Percentiles rank a stretch among this genome's conserved stretches.
Conservation (phyloP, 2,888 invertebrate genomes). For the Thymelicus sylvestris region DNA sequence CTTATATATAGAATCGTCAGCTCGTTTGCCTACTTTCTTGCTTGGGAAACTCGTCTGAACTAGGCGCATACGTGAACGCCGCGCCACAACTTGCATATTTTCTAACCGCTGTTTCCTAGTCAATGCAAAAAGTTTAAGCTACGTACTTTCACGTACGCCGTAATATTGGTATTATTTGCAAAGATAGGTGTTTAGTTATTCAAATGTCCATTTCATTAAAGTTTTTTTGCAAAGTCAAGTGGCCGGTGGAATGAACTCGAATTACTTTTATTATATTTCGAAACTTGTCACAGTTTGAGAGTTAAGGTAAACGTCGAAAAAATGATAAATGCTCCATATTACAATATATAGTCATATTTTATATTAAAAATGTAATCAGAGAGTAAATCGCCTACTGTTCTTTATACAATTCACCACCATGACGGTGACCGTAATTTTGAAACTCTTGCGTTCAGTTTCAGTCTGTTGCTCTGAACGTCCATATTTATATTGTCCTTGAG, state of each 20-base stretch:
- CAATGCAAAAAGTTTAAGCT: conserved; percentile 37
- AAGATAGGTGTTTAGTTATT: conserved; percentile 13
- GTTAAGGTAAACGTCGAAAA: neutral
- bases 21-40: conserved; percentile 77
- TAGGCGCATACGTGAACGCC: conserved; percentile 67
- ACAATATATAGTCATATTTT: neutral
- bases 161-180: conserved; percentile 19
- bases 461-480: neutral
- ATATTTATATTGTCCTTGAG: conserved; percentile 41
- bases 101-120: conserved; percentile 65
- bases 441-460: conserved; percentile 24
- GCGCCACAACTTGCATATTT: conserved; percentile 62
- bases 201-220: conserved; percentile 17
- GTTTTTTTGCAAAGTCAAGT: conserved; percentile 12
- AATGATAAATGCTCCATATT: neutral
- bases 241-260: conserved; percentile 1
- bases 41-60: conserved; percentile 77
- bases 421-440: conserved; percentile 22
- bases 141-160: conserved; percentile 31
- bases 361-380: neutral
- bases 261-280: conserved; percentile 3
- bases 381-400: neutral
- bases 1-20: conserved; percentile 53
- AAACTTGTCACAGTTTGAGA: neutral
- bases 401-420: neutral